Evolutionary conservation across 2,888 invertebrate species (phyloP).

Genomic region (Lasioglossum leucozonium): DNA sequence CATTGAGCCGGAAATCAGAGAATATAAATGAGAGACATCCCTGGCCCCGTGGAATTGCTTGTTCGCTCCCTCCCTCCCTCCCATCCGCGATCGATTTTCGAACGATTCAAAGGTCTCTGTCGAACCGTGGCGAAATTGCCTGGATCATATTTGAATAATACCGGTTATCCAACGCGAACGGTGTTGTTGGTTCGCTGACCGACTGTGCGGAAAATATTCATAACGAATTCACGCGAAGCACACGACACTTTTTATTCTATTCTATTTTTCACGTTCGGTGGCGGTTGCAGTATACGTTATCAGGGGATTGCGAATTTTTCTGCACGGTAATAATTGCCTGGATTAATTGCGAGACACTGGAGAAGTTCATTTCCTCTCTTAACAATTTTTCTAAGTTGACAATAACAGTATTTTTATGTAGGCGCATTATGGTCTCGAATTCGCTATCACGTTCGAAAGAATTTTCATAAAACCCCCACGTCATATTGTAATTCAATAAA

Average conservation of each 20-base stretch:
- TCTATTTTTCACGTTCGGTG: neutral
- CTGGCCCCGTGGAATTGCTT: slow-evolving; percentile 3
- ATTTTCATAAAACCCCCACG: neutral
- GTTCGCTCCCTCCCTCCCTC: neutral
- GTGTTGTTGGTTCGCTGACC: neutral
- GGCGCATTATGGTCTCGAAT: too few species aligned
- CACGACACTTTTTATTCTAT: neutral
- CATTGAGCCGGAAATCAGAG: slow-evolving; percentile 54
- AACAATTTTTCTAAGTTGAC: neutral
- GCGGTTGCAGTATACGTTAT: too few species aligned
- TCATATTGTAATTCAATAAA: neutral
- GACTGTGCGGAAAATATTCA: neutral
- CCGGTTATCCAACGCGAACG: neutral
- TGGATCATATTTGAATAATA: slow-evolving; percentile 11
- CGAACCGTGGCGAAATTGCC: slow-evolving; percentile 6
- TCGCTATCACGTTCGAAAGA: neutral
- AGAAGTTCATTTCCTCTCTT: neutral
- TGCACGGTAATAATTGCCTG: too few species aligned
- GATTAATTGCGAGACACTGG: too few species aligned
- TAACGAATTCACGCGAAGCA: neutral
- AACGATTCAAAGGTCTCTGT: neutral
- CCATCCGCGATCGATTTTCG: slow-evolving; percentile 1
- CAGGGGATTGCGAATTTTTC: too few species aligned
- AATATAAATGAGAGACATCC: slow-evolving; percentile 54
- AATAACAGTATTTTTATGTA: neutral